These are phyloP conservation scores for Solea senegalensis DNA, from an alignment of 2,113 vertebrate genomes.

Conservation along the genomic window DNA sequence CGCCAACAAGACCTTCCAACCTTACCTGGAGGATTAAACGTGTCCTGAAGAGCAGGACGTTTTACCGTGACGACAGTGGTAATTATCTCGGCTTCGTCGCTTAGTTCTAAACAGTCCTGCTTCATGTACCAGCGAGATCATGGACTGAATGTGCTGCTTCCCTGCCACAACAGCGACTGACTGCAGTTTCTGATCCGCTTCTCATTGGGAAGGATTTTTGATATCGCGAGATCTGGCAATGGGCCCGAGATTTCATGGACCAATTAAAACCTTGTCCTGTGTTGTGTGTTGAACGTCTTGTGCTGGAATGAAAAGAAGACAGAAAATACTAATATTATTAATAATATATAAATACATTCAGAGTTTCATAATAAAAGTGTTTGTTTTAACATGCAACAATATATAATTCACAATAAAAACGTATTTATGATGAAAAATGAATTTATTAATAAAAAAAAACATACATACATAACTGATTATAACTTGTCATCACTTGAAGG, in stretches of 20 bases:
- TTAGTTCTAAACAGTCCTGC: conserved; percentile 28
- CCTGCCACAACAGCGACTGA: conserved; percentile 69
- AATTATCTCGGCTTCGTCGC: conserved; percentile 18
- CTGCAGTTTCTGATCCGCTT: conserved; percentile 15
- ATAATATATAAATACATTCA: neutral
- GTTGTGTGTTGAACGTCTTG: neutral
- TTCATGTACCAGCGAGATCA: neutral
- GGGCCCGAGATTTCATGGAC: conserved; percentile 13
- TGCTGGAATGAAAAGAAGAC: neutral
- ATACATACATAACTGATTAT: too few relatives aligned
- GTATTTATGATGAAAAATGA: too few relatives aligned
- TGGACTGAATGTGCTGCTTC: neutral
- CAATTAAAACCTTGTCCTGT: conserved; percentile 56
- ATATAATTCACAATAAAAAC: too few relatives aligned
- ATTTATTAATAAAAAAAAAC: too few relatives aligned
- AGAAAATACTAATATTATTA: neutral
- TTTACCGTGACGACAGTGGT: neutral
- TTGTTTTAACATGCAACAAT: too few relatives aligned
- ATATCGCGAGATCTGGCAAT: conserved; percentile 71
- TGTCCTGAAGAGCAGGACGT: conserved; percentile 6
- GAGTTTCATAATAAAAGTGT: too few relatives aligned
- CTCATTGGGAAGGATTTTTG: conserved; percentile 40
- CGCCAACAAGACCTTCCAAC: conserved; percentile 38
- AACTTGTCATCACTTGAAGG: too few relatives aligned
- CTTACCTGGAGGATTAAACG: conserved; percentile 61